Base-by-base conservation (phyloP, 1,140 invertebrate genomes). In the Polypedilum vanderplanki region DNA sequence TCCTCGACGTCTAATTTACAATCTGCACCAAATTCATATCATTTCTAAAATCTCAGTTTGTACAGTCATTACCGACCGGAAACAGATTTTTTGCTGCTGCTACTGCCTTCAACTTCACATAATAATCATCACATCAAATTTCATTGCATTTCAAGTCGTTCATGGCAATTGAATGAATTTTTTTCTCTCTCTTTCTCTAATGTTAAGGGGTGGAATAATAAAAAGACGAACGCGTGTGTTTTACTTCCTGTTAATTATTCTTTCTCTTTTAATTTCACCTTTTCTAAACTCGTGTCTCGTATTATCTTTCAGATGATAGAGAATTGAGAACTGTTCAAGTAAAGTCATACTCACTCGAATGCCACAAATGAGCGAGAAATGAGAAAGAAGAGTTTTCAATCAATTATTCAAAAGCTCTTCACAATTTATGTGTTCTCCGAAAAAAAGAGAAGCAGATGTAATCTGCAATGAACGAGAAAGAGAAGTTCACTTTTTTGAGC, bases 231-330 rank as follows among this genome's bases (percentile, higher is more conserved):
- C 65, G 65, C 65, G 65, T 22, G 65, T 70, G 18, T 70, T 70
- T 70, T 70, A 70, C 20, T 70, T 70, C 65, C 65, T 70, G 65
- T 70, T 70, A 70, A 70, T 70, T 70, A 70, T 70, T 70, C 65
- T 70, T 70, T 70, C 17, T 22, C 3, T 70, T 1, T 3, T 57
- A 12, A 57, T n/a, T 57, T 57, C 41, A 46, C 41, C 46, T 57
- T 57, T 57, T 57, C 46, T n/a, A 57, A 12, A 57, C 46, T 57
- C 46, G 46, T 57, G 46, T 15, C 46, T 46, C 41, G 15, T 46
- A 46, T 46, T 46, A 46, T 46, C 41, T 46, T 10, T 10, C 41
- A 7, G 15, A 46, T 10, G 41, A n/a, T 46, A 46, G 41, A 46
- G 41, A n/a, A n/a, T n/a, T n/a, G n/a, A n/a, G n/a, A n/a, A n/a